Percentiles rank a stretch among this genome's conserved stretches.
Evolutionary conservation across 2,888 invertebrate species (phyloP).

Genomic region (Sminthurinus aureus): DNA sequence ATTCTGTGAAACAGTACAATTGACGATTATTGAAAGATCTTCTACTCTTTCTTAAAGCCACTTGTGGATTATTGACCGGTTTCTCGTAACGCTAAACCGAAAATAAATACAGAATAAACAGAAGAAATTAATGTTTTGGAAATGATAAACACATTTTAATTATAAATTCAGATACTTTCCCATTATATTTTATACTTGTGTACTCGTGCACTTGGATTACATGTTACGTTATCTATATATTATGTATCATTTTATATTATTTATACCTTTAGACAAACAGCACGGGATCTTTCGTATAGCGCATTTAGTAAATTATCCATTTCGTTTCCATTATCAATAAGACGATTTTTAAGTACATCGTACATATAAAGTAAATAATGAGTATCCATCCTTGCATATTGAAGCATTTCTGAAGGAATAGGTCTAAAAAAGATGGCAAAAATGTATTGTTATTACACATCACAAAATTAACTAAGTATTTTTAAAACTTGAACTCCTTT

Average conservation of each 20-base stretch:
- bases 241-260: slow-evolving; percentile 34
- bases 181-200: too few relatives aligned
- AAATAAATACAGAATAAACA: slow-evolving; percentile 34
- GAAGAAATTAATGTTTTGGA: not conserved
- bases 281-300: slow-evolving; percentile 77
- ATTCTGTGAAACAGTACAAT: slow-evolving; percentile 78
- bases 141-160: not conserved
- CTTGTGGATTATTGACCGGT: slow-evolving; percentile 64
- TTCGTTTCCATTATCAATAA: slow-evolving; percentile 73
- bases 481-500: too few relatives aligned
- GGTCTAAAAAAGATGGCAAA: slow-evolving; percentile 63
- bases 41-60: slow-evolving; percentile 69
- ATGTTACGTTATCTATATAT: too few relatives aligned
- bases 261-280: slow-evolving; percentile 74
- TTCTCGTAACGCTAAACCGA: slow-evolving; percentile 80
- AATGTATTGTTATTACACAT: too few relatives aligned
- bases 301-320: slow-evolving; percentile 70
- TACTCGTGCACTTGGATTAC: too few relatives aligned
- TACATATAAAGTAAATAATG: slow-evolving; percentile 93
- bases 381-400: slow-evolving; percentile 90
- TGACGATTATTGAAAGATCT: slow-evolving; percentile 86
- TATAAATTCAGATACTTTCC: too few relatives aligned
- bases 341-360: slow-evolving; percentile 77
- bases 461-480: too few relatives aligned
- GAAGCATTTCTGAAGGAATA: slow-evolving; percentile 65